Evolutionary conservation across 2,888 invertebrate genomes (phyloP).

Genomic region (Cremastobaeus sp.): DNA sequence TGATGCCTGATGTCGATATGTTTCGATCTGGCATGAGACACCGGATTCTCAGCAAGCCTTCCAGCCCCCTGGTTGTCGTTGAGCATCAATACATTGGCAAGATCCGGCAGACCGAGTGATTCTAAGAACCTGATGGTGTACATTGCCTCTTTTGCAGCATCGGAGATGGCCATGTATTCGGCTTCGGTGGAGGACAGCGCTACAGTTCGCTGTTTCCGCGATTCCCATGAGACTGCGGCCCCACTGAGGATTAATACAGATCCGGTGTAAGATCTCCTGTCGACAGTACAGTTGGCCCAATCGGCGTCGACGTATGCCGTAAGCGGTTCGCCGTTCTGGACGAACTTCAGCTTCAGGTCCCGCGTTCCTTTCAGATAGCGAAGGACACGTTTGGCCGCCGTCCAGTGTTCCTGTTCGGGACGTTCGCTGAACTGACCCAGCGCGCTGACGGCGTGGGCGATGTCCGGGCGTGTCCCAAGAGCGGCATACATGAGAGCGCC

Average conservation of each 20-base stretch:
- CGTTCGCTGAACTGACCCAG: background rate
- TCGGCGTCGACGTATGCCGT: background rate
- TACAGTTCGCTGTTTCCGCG: background rate
- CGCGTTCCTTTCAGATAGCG: background rate
- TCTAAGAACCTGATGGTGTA: background rate
- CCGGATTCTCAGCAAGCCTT: background rate
- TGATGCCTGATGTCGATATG: background rate
- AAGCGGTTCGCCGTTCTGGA: background rate
- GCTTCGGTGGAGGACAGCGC: background rate
- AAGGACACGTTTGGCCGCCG: background rate
- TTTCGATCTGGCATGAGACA: background rate
- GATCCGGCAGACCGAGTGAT: background rate
- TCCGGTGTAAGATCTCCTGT: background rate
- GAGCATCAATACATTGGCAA: background rate
- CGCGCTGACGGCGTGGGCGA: background rate
- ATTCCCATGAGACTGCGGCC: background rate
- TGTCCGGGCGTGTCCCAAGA: background rate
- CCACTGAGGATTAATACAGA: background rate
- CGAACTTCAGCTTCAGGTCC: background rate
- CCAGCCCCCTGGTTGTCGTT: background rate
- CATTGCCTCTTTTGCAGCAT: background rate
- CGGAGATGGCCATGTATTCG: background rate
- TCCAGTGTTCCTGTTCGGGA: background rate
- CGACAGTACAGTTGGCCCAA: background rate
- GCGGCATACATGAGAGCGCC: background rate